A percentile compares a stretch with the other conserved stretches of the same genome.
Evolutionary conservation across 2,888 invertebrate genomes (phyloP).

Genomic region (Leucophenga maculata): DNA sequence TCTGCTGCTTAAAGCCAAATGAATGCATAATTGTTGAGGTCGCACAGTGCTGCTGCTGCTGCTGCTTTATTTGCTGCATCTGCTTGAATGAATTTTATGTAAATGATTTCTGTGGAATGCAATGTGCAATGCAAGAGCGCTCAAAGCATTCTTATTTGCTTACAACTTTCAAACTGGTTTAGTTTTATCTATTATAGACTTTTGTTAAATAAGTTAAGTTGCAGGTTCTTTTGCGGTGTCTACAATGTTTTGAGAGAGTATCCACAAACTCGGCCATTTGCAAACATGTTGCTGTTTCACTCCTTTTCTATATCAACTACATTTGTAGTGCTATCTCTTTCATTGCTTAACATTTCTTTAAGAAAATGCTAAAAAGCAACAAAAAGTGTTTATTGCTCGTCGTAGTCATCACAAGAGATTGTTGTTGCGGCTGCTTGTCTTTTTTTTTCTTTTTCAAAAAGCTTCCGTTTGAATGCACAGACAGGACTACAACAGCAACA

Average conservation of each 20-base stretch:
- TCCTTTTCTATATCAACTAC: neutral
- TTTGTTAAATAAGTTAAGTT: too few species aligned
- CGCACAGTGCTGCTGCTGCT: neutral
- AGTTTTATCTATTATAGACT: too few species aligned
- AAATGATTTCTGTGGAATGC: neutral
- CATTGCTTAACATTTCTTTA: too few species aligned
- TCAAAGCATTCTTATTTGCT: too few species aligned
- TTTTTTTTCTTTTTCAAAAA: constrained; percentile 30
- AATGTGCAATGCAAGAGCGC: constrained; percentile 11
- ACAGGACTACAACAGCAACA: neutral
- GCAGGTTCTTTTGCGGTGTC: too few species aligned
- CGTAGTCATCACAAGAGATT: constrained; percentile 29
- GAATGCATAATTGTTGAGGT: constrained; percentile 18
- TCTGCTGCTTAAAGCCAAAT: constrained; percentile 13
- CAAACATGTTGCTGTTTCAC: too few species aligned
- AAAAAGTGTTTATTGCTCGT: constrained; percentile 41
- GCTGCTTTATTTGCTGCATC: neutral
- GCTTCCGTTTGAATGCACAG: constrained; percentile 13
- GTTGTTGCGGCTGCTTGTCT: constrained; percentile 32
- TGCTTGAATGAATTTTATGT: neutral
- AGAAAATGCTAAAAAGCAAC: too few species aligned
- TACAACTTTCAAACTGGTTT: too few species aligned
- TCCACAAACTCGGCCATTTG: too few species aligned
- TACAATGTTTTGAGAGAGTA: too few species aligned
- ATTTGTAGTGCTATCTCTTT: too few species aligned